Evolutionary conservation across 1,140 invertebrate genomes (phyloP).

Genomic region (Ips nitidus): DNA sequence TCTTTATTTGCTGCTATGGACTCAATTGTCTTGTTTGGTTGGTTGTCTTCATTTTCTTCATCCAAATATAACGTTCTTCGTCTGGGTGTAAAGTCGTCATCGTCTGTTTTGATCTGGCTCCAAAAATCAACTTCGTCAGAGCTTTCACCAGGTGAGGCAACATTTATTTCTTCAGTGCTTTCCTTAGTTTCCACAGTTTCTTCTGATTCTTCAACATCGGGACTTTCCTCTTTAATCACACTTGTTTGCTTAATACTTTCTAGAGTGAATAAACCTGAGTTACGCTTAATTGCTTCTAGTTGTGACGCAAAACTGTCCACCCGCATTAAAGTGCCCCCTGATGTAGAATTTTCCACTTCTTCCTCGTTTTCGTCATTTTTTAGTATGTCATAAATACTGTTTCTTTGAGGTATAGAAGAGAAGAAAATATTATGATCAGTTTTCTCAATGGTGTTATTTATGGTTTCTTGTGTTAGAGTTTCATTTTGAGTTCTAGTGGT

Average conservation of each 20-base stretch:
- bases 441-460: neutral
- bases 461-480: neutral
- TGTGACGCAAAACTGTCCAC: constrained; percentile 35
- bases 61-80: constrained; percentile 17
- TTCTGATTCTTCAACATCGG: neutral
- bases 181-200: neutral
- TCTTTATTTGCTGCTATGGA: constrained; percentile 9
- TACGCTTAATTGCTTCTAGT: constrained; percentile 34
- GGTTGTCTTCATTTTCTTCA: constrained; percentile 9
- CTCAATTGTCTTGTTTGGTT: neutral
- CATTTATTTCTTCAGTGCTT: constrained; percentile 4
- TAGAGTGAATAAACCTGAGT: constrained; percentile 33
- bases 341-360: constrained; percentile 11
- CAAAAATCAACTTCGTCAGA: constrained; percentile 41
- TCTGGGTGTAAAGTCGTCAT: constrained; percentile 28
- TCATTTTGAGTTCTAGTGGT: neutral
- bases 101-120: constrained; percentile 43
- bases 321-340: constrained; percentile 32
- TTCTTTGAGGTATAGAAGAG: constrained; percentile 4
- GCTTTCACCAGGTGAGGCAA: neutral
- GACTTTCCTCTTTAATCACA: constrained; percentile 18
- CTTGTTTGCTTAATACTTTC: constrained; percentile 10
- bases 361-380: constrained; percentile 25
- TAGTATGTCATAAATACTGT: constrained; percentile 35
- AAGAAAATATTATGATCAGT: constrained; percentile 16